These are phyloP conservation scores for Xiphophorus maculatus DNA, from an alignment of 2,113 vertebrate genomes.

Conservation along the genomic window DNA sequence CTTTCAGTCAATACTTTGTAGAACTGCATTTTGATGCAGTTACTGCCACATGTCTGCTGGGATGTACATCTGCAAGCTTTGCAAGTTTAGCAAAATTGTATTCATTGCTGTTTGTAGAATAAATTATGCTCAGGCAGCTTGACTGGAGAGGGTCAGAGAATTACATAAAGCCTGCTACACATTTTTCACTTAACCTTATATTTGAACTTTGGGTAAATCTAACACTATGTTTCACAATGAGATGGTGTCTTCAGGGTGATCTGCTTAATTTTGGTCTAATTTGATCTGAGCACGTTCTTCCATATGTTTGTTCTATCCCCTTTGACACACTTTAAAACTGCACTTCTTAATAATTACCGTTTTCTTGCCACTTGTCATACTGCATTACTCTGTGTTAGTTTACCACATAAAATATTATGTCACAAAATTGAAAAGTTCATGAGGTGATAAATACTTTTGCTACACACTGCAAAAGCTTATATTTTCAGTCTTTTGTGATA, in stretches of 20 bases:
- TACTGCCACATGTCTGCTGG: no score
- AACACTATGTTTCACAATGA: not conserved
- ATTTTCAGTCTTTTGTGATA: slow-evolving; percentile 25
- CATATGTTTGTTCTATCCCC: no score
- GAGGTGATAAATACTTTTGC: not conserved
- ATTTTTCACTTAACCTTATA: not conserved
- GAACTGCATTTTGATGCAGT: no score
- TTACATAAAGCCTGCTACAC: not conserved
- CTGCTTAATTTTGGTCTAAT: not conserved
- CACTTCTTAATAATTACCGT: not conserved
- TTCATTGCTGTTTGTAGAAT: no score
- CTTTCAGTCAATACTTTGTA: no score
- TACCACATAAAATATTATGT: not conserved
- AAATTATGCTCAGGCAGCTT: no score
- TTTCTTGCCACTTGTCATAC: not conserved
- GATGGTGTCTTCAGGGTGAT: not conserved
- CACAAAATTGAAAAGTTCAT: not conserved
- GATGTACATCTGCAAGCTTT: no score
- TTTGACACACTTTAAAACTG: not conserved
- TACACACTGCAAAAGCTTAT: not conserved
- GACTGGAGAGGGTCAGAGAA: not conserved
- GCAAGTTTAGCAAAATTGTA: no score
- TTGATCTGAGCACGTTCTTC: not conserved
- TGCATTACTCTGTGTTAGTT: not conserved
- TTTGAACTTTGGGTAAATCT: not conserved